These are phyloP conservation scores for Echinarachnius parma DNA, from an alignment of 53 echinoderm and acorn worm species.

Conservation along the genomic window DNA sequence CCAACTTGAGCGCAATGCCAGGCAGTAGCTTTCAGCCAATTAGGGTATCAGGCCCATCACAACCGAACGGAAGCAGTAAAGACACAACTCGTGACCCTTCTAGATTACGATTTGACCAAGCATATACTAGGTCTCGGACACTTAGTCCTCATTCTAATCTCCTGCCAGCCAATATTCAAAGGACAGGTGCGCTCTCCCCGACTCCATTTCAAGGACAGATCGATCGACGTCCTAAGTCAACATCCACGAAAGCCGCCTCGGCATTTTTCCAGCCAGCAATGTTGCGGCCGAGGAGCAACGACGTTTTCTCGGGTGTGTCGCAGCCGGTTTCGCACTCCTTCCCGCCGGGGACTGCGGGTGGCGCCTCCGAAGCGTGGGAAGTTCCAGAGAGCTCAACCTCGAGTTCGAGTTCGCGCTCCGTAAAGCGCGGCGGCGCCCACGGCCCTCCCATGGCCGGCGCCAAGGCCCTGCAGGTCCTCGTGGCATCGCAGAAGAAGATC, in stretches of 20 bases:
- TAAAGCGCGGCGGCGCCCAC: background rate
- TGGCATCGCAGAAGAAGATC: slow-evolving; percentile 69
- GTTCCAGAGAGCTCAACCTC: slow-evolving; percentile 16
- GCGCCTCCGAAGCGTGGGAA: background rate
- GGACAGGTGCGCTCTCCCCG: slow-evolving; percentile 4
- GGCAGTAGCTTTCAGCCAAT: slow-evolving; percentile 17
- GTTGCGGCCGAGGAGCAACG: too few relatives aligned
- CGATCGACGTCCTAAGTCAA: slow-evolving; percentile 4
- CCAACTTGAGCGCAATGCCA: slow-evolving; percentile 14
- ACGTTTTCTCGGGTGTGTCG: background rate
- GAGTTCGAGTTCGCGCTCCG: slow-evolving; percentile 2
- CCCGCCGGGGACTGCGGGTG: too few relatives aligned
- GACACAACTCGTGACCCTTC: too few relatives aligned
- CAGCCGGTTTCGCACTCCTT: slow-evolving; percentile 1
- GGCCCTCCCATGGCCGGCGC: slow-evolving; percentile 39
- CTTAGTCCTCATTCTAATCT: too few relatives aligned
- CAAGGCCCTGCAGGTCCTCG: slow-evolving; percentile 59
- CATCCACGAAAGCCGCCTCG: background rate
- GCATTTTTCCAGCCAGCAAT: slow-evolving; percentile 16
- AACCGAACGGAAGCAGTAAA: too few relatives aligned
- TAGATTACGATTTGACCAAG: too few relatives aligned
- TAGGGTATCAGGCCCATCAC: slow-evolving; percentile 1
- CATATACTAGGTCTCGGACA: too few relatives aligned
- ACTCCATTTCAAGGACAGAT: background rate
- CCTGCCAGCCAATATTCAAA: background rate